Evolutionary conservation across 2,888 invertebrate genomes (phyloP), one percentile per base, ranked within the genome.

Genomic region (Gari tellinella): DNA sequence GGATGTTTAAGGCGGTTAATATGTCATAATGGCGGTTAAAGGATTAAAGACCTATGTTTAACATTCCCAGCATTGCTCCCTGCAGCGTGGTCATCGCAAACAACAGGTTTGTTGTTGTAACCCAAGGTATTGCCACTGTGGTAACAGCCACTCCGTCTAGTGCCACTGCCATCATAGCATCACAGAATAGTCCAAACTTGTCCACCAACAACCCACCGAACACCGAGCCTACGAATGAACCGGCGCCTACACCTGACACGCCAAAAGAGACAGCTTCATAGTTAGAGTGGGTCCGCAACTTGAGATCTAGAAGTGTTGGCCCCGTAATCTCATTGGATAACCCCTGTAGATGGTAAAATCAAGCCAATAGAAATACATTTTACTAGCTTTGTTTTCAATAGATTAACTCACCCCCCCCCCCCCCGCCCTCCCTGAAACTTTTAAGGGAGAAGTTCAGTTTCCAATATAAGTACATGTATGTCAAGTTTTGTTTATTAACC

Each of bases 181-280:
- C 78, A 48, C 70, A 67, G 37, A 72, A 80, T 10, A 52, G 52
- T 8, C 75, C 76, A 4, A 82, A 67, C 38, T 72, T 73, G 56
- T 83, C 83, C 12, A 81, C 80, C 26, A 83, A 58, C 4, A 81
- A 31, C 2, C 77, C 81, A 12, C 82, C 75, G 3, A 75, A 5
- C 2, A 78, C 48, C 23, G 63, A 62, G 14, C 78, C 78, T 7
- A 67, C 56, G 49, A 78, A 78, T 46, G 75, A 51, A 1, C 86
- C 86, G 3, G 80, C 73, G 46, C 83, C 83, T 15, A 76, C 45
- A 10, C 74, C 82, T 14, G 78, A 77, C 2, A 86, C 69, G 0
- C 82, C 85, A 14, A 81, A 58, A 0, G 85, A 80, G 1, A 85
- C 78, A n/a, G 82, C 73, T 57, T 86, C 86, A 66, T 83, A 83